These are phyloP conservation scores for Cepphus grylle DNA, from an alignment of 2,113 vertebrate species.

Conservation along the genomic window DNA sequence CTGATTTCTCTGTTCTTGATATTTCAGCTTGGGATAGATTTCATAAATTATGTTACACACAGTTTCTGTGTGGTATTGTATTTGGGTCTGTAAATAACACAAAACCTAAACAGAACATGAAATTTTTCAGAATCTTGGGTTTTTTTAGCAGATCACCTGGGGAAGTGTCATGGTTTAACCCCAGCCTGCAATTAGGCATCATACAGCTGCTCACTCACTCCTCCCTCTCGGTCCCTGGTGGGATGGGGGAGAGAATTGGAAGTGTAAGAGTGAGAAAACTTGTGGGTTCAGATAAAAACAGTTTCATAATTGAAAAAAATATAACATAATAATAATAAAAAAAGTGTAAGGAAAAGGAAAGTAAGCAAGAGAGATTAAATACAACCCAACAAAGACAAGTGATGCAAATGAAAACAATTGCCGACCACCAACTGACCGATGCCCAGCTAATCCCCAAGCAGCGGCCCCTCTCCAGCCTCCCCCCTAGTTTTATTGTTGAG, in stretches of 20 bases:
- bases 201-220: neutral
- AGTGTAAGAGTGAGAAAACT: neutral
- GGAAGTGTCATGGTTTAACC: neutral
- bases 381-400: neutral
- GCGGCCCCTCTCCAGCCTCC: neutral
- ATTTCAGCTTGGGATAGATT: neutral
- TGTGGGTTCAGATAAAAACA: neutral
- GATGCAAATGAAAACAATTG: neutral
- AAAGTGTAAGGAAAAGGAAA: neutral
- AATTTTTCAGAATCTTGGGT: neutral
- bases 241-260: neutral
- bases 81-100: neutral
- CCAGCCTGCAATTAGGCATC: neutral
- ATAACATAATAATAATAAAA: neutral
- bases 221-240: rapidly evolving
- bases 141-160: neutral
- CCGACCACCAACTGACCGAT: neutral
- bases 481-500: neutral
- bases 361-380: neutral
- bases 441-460: neutral
- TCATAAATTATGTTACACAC: neutral
- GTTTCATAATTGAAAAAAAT: neutral
- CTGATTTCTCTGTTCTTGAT: neutral
- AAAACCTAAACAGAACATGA: neutral
- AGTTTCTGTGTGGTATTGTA: neutral